Evolutionary conservation across 2,797 vertebrate species (phyloP).

Genomic region (Hoplostethus mediterraneus): DNA sequence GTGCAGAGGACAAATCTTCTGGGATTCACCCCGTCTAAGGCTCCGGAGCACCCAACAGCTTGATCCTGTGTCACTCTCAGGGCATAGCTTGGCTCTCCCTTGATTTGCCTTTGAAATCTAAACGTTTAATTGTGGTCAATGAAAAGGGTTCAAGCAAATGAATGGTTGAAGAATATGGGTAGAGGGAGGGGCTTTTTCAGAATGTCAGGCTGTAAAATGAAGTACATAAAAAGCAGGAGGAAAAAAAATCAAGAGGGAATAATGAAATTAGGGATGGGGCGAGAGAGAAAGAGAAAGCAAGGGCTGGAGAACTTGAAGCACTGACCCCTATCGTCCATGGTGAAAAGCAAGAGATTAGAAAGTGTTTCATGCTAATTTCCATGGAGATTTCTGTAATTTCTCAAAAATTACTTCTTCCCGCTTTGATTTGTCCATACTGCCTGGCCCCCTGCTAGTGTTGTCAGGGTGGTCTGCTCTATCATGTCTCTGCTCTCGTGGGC

Average conservation of each 20-base stretch:
- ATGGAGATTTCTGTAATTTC: conserved; percentile 99
- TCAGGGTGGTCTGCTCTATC: conserved; percentile 95
- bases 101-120: conserved; percentile 86
- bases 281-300: conserved; percentile 76
- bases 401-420: conserved; percentile 91
- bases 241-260: conserved; percentile 88
- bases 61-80: conserved; percentile 85
- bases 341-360: conserved; percentile 98
- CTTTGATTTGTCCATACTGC: conserved; percentile 90
- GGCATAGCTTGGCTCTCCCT: conserved; percentile 80
- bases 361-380: conserved; percentile 99
- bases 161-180: conserved; percentile 79
- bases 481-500: conserved; percentile 88
- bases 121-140: conserved; percentile 87
- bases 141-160: conserved; percentile 84
- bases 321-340: conserved; percentile 95
- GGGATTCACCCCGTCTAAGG: conserved; percentile 80
- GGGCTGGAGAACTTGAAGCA: conserved; percentile 89
- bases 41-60: conserved; percentile 82
- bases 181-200: conserved; percentile 71
- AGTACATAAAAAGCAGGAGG: conserved; percentile 78
- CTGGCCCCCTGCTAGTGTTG: conserved; percentile 84
- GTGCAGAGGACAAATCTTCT: conserved; percentile 82
- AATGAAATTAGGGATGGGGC: conserved; percentile 92
- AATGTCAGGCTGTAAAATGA: conserved; percentile 81